Conservation (phyloP, 2,888 invertebrate species). For the Icerya purchasi region DNA sequence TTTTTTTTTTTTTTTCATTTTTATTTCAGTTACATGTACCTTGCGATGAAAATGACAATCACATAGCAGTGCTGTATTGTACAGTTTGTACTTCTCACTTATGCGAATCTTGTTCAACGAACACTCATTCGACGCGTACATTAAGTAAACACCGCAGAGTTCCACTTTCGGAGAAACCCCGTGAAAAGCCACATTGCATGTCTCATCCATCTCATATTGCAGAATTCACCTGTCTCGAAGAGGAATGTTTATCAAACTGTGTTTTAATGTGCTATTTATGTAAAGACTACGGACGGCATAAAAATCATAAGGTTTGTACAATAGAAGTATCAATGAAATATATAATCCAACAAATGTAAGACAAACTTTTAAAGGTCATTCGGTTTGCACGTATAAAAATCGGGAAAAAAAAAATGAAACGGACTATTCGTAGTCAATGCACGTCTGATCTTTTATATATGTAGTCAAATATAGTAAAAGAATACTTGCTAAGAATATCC, state of each 20-base stretch:
- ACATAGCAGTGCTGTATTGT: conserved; percentile 33
- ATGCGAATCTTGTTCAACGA: conserved; percentile 31
- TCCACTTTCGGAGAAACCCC: conserved; percentile 33
- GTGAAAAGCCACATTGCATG: conserved; percentile 32
- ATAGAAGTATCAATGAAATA: background rate
- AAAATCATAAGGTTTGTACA: conserved; percentile 30
- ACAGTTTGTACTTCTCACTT: conserved; percentile 33
- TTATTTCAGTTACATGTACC: conserved; percentile 24
- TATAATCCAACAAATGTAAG: too few relatives aligned
- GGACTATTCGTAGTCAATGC: too few relatives aligned
- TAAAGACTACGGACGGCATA: conserved; percentile 34
- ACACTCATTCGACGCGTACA: conserved; percentile 32
- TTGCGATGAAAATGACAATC: conserved; percentile 34
- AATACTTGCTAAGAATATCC: too few relatives aligned
- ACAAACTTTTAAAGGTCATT: too few relatives aligned
- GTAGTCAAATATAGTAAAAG: too few relatives aligned
- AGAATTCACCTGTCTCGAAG: conserved; percentile 34
- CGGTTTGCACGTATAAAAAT: too few relatives aligned
- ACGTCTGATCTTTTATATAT: too few relatives aligned
- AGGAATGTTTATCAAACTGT: conserved; percentile 27
- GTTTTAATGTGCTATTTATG: conserved; percentile 37
- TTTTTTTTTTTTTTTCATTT: background rate
- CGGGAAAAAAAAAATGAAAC: too few relatives aligned
- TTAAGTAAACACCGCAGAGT: conserved; percentile 31
- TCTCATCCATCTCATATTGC: conserved; percentile 32